Conservation (phyloP, 2,113 vertebrate species). For the Felis chaus region DNA sequence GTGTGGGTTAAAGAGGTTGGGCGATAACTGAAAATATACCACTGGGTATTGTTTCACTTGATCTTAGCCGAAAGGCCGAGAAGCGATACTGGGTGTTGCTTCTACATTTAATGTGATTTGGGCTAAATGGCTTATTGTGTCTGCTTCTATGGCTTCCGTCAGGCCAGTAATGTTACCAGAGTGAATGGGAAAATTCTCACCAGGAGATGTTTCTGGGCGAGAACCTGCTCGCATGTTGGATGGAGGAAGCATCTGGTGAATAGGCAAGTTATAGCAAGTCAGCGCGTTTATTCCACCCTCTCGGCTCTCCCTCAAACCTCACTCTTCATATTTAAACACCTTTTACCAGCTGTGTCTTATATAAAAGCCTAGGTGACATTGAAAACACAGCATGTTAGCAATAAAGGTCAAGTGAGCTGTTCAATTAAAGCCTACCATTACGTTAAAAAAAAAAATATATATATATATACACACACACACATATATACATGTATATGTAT, state of each 20-base stretch:
- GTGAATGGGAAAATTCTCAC: background rate
- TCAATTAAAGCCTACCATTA: background rate
- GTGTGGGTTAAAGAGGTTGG: background rate
- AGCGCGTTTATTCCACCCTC: background rate
- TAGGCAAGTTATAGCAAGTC: background rate
- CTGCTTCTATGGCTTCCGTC: background rate
- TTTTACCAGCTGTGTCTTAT: background rate
- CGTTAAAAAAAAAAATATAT: background rate
- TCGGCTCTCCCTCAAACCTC: background rate
- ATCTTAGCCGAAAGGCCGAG: too few relatives aligned
- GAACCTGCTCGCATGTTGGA: accelerated
- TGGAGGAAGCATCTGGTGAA: accelerated
- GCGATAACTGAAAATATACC: background rate
- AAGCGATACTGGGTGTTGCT: too few relatives aligned
- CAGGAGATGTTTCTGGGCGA: background rate
- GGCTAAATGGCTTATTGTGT: background rate
- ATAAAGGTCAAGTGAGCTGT: background rate
- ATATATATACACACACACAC: too few relatives aligned
- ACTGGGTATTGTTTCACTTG: background rate
- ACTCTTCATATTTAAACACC: background rate
- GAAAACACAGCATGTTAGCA: background rate
- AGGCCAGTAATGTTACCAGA: background rate
- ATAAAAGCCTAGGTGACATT: background rate
- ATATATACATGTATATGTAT: accelerated
- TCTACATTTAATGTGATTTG: accelerated